Conservation (phyloP, 2,797 vertebrate genomes). For the Neoniphon sammara region DNA sequence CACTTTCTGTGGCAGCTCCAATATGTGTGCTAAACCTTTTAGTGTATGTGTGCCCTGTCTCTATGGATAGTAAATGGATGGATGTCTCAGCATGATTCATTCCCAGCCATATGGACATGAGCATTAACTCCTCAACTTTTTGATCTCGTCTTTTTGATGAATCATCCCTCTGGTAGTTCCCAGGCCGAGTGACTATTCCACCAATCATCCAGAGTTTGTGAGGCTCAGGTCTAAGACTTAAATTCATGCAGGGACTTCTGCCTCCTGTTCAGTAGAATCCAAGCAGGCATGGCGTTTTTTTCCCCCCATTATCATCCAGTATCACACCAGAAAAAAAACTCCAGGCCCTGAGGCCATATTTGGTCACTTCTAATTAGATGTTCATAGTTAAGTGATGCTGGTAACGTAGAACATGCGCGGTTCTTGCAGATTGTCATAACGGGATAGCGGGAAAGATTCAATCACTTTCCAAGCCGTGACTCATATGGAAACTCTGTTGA, state of each 20-base stretch:
- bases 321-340: not conserved
- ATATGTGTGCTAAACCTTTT: not conserved
- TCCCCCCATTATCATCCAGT: not conserved
- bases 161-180: not conserved
- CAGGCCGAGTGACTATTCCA: not conserved
- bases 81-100: not conserved
- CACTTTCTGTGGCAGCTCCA: not conserved
- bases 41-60: not conserved
- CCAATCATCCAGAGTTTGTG: not conserved
- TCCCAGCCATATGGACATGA: not conserved
- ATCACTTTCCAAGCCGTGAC: conserved; percentile 20
- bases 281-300: not conserved
- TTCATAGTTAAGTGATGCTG: conserved; percentile 20
- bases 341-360: conserved; percentile 20
- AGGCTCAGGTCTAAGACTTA: not conserved
- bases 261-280: not conserved
- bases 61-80: not conserved
- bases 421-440: conserved; percentile 1
- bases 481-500: conserved; percentile 29
- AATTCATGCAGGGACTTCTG: not conserved
- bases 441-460: conserved; percentile 4
- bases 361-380: conserved; percentile 5
- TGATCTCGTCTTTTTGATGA: not conserved
- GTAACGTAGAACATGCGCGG: not conserved
- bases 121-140: not conserved